Conservation (phyloP, 2,797 vertebrate genomes). For the Gephyroberyx darwinii region DNA sequence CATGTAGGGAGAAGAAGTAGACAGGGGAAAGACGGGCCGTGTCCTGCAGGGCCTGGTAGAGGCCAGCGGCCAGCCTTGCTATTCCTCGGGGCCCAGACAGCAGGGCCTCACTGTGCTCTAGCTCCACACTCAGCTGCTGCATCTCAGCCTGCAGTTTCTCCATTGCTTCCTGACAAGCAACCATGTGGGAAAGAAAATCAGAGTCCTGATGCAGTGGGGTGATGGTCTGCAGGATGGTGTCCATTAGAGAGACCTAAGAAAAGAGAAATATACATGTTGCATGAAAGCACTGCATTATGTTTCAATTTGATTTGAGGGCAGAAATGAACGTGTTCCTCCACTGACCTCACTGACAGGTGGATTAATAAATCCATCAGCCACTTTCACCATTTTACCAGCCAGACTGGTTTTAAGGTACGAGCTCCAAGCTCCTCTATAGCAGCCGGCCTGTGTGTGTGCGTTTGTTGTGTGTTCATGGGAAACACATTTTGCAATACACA, state of each 20-base stretch:
- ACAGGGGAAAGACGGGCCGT: conserved; percentile 78
- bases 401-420: too few relatives aligned
- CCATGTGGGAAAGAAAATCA: conserved; percentile 53
- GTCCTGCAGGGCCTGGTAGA: conserved; percentile 80
- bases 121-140: conserved; percentile 48
- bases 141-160: conserved; percentile 62
- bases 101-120: conserved; percentile 52
- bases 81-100: conserved; percentile 63
- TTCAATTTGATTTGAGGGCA: not conserved
- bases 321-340: not conserved
- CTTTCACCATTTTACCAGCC: not conserved
- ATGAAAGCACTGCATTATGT: not conserved
- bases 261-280: conserved; percentile 2
- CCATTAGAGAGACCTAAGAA: conserved; percentile 73
- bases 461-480: too few relatives aligned
- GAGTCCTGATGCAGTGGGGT: conserved; percentile 63
- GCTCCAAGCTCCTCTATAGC: too few relatives aligned
- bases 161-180: conserved; percentile 53
- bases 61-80: conserved; percentile 65
- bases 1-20: conserved; percentile 78
- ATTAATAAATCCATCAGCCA: not conserved
- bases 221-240: conserved; percentile 64
- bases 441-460: too few relatives aligned
- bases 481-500: too few relatives aligned
- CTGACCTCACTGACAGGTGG: too few relatives aligned